phyloP scores from a whole-genome alignment of 2,113 vertebrate genomes.

The Myrmophylax atrothorax region DNA sequence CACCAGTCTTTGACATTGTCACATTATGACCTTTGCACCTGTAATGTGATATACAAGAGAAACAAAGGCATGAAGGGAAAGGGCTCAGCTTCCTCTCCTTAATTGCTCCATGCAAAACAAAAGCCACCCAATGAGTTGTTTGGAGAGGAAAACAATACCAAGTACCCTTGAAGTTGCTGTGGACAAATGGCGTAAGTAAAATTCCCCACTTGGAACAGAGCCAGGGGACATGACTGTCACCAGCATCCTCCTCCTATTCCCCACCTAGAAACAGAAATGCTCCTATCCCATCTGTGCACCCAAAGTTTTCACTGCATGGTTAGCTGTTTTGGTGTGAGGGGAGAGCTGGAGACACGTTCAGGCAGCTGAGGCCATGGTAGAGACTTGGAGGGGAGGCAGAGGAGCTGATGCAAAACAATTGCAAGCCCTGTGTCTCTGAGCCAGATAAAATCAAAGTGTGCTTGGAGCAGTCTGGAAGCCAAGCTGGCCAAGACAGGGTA shows the following conservation, averaged over 20 bases:
- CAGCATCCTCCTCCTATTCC: neutral
- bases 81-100: constrained; percentile 55
- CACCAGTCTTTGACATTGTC: neutral
- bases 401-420: neutral
- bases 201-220: neutral
- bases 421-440: neutral
- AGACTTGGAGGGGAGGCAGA: neutral
- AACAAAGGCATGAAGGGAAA: constrained; percentile 58
- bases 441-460: neutral
- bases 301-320: neutral
- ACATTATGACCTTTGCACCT: constrained; percentile 17
- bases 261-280: neutral
- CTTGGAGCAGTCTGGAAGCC: neutral
- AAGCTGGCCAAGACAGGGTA: neutral
- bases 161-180: neutral
- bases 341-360: neutral
- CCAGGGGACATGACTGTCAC: neutral
- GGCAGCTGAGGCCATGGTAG: neutral
- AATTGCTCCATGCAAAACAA: constrained; percentile 39
- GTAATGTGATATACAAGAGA: constrained; percentile 41
- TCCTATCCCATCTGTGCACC: neutral
- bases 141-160: constrained; percentile 27
- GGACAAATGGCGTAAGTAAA: neutral
- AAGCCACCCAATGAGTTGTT: neutral
- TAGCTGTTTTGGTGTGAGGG: neutral